These are phyloP conservation scores for Gopherus flavomarginatus DNA, from an alignment of 2,113 vertebrate genomes.

Conservation along the genomic window DNA sequence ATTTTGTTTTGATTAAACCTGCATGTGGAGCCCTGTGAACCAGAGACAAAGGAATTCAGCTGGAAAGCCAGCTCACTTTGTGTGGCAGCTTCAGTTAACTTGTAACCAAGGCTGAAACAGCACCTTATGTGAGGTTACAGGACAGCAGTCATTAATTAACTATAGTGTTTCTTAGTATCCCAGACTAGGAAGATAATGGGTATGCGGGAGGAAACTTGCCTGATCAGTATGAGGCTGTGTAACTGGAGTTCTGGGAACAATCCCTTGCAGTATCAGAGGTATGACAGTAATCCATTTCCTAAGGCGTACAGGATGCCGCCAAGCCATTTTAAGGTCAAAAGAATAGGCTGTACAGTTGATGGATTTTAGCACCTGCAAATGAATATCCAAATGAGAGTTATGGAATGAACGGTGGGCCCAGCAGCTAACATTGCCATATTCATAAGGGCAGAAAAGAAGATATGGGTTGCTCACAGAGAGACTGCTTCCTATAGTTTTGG, in stretches of 20 bases:
- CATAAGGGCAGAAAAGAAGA: conserved; percentile 9
- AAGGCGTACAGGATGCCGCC: background rate
- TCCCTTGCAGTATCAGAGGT: accelerated
- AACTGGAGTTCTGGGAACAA: conserved; percentile 17
- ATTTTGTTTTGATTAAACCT: background rate
- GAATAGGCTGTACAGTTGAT: background rate
- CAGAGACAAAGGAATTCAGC: background rate
- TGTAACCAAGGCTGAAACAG: background rate
- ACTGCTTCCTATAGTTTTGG: background rate
- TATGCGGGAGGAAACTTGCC: background rate
- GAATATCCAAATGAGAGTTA: background rate
- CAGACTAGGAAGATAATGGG: background rate
- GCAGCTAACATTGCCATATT: background rate
- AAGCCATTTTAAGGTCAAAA: background rate
- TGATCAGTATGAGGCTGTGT: background rate
- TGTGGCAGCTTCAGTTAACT: background rate
- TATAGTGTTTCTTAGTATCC: background rate
- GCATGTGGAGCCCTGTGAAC: background rate
- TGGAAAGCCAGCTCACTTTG: background rate
- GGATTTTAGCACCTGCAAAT: background rate
- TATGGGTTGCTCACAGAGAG: background rate
- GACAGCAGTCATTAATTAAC: background rate
- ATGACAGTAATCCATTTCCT: background rate
- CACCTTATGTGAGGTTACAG: background rate
- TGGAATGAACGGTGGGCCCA: background rate